Evolutionary conservation across 2,888 invertebrate genomes (phyloP).

Genomic region (Cactoblastis cactorum): DNA sequence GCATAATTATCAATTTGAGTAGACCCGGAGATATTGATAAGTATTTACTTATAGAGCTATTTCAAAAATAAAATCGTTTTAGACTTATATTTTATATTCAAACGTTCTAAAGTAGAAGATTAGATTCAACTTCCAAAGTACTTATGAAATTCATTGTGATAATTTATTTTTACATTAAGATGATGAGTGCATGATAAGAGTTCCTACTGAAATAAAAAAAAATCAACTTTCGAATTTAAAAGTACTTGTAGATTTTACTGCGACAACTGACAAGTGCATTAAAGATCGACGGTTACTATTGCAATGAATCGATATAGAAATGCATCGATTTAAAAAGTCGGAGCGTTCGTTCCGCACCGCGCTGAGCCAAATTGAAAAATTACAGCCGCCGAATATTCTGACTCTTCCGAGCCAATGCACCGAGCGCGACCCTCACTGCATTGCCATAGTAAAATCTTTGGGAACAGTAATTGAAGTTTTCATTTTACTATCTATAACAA

Average conservation of each 20-base stretch:
- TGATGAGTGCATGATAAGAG: too few species aligned
- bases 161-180: not conserved
- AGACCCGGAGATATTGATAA: too few species aligned
- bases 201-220: too few species aligned
- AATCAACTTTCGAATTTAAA: not conserved
- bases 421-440: not conserved
- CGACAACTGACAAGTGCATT: constrained; percentile 1
- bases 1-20: too few species aligned
- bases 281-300: not conserved
- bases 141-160: not conserved
- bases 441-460: not conserved
- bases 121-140: not conserved
- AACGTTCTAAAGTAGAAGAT: not conserved
- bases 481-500: not conserved
- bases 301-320: constrained; percentile 8
- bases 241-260: not conserved
- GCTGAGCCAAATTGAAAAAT: constrained; percentile 26
- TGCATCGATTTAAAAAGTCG: constrained; percentile 26
- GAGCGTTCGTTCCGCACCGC: constrained; percentile 17
- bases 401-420: constrained; percentile 7
- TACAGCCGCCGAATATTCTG: constrained; percentile 21
- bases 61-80: too few species aligned
- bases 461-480: not conserved
- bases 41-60: too few species aligned
- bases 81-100: too few species aligned